Conservation (phyloP, 2,888 invertebrate genomes). For the Digitonthophagus gazella region DNA sequence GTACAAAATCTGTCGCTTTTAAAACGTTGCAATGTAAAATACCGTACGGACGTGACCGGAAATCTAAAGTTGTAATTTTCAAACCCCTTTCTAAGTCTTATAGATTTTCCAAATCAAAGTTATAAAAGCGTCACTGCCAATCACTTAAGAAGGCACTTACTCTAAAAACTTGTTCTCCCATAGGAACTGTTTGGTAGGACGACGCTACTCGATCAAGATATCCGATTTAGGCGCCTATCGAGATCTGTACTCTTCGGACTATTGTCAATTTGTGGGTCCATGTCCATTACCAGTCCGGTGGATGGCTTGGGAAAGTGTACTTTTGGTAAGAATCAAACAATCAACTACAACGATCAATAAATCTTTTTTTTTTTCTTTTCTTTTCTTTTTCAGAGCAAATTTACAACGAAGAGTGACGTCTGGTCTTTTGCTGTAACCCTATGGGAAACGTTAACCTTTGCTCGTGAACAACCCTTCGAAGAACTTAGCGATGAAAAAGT, state of each 20-base stretch:
- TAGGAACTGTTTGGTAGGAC: constrained; percentile 82
- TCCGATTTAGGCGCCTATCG: constrained; percentile 73
- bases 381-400: constrained; percentile 64
- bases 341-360: no score
- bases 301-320: constrained; percentile 86
- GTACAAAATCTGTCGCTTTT: constrained; percentile 22
- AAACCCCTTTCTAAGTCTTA: constrained; percentile 26
- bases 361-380: constrained; percentile 14
- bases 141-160: constrained; percentile 3
- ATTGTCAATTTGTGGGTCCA: constrained; percentile 72
- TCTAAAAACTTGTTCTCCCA: constrained; percentile 34
- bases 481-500: constrained; percentile 77
- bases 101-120: constrained; percentile 6
- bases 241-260: constrained; percentile 71
- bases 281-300: constrained; percentile 76
- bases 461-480: constrained; percentile 79
- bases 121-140: constrained; percentile 4
- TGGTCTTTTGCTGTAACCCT: constrained; percentile 87
- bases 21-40: constrained; percentile 36
- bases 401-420: constrained; percentile 80
- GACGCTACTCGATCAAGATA: constrained; percentile 69
- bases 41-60: constrained; percentile 37
- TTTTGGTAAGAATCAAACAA: constrained; percentile 58
- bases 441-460: constrained; percentile 84
- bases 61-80: constrained; percentile 37